A percentile compares a stretch with the other conserved stretches of the same genome.
These are phyloP conservation scores for Jacana jacana DNA, from an alignment of 2,113 vertebrate species.

Conservation along the genomic window DNA sequence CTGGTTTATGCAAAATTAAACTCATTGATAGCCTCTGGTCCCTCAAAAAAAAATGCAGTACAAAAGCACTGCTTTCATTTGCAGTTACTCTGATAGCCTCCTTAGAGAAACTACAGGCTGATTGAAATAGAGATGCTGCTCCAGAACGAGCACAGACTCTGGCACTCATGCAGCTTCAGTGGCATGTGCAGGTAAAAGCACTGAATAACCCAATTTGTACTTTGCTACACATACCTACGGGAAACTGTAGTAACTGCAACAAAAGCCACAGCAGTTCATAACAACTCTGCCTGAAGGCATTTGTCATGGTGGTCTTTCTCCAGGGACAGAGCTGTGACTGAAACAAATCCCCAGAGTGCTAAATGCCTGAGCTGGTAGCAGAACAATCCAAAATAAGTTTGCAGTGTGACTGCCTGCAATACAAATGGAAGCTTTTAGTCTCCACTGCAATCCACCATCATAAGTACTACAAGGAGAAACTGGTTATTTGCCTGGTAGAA, in stretches of 20 bases:
- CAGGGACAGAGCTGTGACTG: background rate
- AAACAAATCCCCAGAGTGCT: background rate
- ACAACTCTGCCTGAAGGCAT: background rate
- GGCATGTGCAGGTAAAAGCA: background rate
- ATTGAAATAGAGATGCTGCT: background rate
- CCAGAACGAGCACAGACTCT: background rate
- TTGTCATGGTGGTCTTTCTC: background rate
- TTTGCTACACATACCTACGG: background rate
- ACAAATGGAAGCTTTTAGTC: background rate
- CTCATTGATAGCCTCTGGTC: background rate
- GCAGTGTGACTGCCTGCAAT: background rate
- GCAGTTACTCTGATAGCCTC: background rate
- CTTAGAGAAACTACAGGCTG: background rate
- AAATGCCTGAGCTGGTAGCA: background rate
- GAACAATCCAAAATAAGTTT: background rate
- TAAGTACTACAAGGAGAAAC: background rate
- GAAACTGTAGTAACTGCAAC: background rate
- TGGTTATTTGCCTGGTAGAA: too few relatives aligned
- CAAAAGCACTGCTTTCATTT: background rate
- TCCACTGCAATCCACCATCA: background rate
- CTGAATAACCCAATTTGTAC: background rate
- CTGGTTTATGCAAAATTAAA: background rate
- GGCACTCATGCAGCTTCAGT: background rate
- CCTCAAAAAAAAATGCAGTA: background rate
- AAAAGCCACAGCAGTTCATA: background rate